phyloP scores from a whole-genome alignment of 2,113 vertebrate genomes.

The Pterocles gutturalis region DNA sequence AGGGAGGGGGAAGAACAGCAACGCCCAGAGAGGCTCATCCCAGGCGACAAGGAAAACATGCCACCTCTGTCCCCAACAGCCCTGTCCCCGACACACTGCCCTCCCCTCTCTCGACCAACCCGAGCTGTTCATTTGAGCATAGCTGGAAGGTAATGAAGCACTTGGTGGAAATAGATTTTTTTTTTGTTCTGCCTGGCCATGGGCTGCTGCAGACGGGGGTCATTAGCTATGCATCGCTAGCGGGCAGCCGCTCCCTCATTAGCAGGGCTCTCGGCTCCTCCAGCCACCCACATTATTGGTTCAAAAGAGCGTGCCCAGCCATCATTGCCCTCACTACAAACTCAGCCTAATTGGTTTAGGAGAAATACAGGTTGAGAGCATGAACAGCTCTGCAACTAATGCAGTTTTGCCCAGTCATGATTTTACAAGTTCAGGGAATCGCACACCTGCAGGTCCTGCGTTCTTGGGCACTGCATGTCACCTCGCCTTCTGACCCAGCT shows the following conservation, averaged over 20 bases:
- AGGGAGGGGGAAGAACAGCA: not conserved
- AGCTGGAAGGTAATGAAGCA: not conserved
- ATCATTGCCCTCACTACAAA: conserved; percentile 33
- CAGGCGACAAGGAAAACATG: accelerated
- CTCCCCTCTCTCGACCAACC: not conserved
- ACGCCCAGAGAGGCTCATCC: not conserved
- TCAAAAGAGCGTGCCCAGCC: conserved; percentile 43
- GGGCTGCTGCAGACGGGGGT: not conserved
- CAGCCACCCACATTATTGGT: conserved; percentile 52
- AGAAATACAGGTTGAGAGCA: conserved; percentile 42
- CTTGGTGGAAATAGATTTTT: conserved; percentile 9
- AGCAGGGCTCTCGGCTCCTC: not conserved
- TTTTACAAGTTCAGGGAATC: conserved; percentile 36
- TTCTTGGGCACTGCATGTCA: not conserved
- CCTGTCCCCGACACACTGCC: not conserved
- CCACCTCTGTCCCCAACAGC: not conserved
- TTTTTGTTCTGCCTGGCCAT: not conserved
- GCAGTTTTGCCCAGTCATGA: conserved; percentile 20
- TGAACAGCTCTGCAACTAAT: not conserved
- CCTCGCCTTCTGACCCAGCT: not conserved
- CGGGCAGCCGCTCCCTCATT: conserved; percentile 56
- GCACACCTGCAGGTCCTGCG: not conserved
- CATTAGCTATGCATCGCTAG: conserved; percentile 51
- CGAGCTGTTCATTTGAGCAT: not conserved
- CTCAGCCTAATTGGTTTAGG: conserved; percentile 45